A percentile compares a stretch with the other conserved stretches of the same genome.
phyloP scores from a whole-genome alignment of 1,140 invertebrate species.

The Sycophila sp. region DNA sequence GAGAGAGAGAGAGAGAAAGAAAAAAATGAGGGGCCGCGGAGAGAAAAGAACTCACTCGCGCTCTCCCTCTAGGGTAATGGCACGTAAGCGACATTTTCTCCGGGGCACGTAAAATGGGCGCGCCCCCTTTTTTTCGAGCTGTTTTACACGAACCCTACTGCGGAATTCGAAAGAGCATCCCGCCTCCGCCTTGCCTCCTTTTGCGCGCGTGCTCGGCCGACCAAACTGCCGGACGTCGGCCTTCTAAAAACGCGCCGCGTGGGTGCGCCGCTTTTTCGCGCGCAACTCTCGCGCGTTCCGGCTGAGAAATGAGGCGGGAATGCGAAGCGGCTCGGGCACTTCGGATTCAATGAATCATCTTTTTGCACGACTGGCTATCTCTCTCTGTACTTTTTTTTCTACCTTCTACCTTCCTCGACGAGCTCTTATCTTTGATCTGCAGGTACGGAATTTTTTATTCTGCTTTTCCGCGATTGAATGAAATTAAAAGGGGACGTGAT shows the following conservation, averaged over 20 bases:
- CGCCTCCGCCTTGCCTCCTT: neutral
- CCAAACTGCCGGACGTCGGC: neutral
- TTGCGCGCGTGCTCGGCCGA: neutral
- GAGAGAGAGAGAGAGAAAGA: neutral
- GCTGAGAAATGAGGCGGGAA: neutral
- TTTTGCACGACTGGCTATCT: neutral
- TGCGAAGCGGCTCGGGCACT: neutral
- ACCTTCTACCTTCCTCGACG: too few species aligned
- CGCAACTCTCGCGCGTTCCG: neutral
- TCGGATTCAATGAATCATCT: constrained; percentile 3
- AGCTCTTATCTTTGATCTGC: neutral
- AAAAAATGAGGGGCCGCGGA: neutral
- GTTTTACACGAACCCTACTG: neutral
- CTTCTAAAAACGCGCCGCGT: neutral
- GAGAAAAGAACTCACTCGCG: neutral
- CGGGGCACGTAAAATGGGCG: neutral
- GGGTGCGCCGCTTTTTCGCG: neutral
- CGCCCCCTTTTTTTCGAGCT: neutral
- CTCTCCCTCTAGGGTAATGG: neutral
- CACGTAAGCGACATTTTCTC: constrained; percentile 27
- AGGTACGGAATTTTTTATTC: neutral
- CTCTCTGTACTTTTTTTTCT: neutral
- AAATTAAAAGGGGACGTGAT: too few species aligned
- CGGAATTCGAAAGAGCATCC: constrained; percentile 1
- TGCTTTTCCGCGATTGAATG: neutral